Base-by-base conservation (phyloP, 2,113 vertebrate species). In the Solea senegalensis region DNA sequence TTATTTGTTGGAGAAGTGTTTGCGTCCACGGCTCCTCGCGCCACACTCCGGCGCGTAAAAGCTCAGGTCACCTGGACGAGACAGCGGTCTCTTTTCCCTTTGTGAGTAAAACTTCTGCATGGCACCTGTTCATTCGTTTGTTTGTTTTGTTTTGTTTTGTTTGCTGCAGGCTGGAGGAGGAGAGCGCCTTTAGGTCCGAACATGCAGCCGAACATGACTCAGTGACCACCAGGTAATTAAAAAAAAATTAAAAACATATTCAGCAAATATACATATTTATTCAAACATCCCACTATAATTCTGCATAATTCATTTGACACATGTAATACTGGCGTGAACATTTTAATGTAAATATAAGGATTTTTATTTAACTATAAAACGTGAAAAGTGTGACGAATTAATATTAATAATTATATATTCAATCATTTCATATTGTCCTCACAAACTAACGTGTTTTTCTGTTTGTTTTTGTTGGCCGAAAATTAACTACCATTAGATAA, bases 121-220 rank as follows among this genome's bases (percentile, higher is more conserved):
- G 64, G 83, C 85, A 85, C 83, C 82, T 85, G 88, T 82, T 78
- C 85, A 73, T 80, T 65, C 81, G 26, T 54, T 39, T 41, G 55
- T 59, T 83, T 83, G 86, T 82, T 80, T 58, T 58, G 56, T 12
- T 48, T 48, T 48, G 45, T 48, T 48, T 44, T 59, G 66, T 74
- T 54, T 65, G 41, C 69, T 75, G 74, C 74, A 81, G 82, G 69
- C 34, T 34, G 41, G 39, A 66, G 53, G 53, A 21, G 8, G 45
- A 61, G 12, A 41, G 0, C 13, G 39, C 13, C 16, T 65, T 55
- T 26, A 28, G 50, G 57, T 34, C 8, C 45, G 21, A 8, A 15
- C 49, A 50, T 6, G 14, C 11, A 26, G 55, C 58, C n/a, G n/a
- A n/a, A n/a, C n/a, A n/a, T 34, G 26, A 26, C 46, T 57, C 57